Conservation (phyloP, 35 echinoderm and acorn worm genomes). For the Holothuria glaberrima region DNA sequence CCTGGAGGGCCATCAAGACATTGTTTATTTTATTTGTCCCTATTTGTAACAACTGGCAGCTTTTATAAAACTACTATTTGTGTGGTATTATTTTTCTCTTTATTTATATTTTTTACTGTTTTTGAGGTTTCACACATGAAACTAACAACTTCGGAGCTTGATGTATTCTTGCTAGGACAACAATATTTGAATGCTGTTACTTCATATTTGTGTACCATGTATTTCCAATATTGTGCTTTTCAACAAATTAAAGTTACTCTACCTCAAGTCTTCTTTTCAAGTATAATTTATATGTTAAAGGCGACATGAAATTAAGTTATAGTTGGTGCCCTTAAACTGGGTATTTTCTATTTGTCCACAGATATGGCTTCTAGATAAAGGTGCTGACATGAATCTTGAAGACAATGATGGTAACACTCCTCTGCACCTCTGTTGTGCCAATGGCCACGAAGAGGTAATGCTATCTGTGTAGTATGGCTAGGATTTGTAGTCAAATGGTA, state of each 20-base stretch:
- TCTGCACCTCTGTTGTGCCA: conserved; percentile 90
- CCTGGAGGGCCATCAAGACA: not conserved
- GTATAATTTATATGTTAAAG: not conserved
- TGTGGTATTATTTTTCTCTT: too few species aligned
- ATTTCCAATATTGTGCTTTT: not conserved
- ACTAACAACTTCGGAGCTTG: too few species aligned
- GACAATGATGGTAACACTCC: conserved; percentile 99
- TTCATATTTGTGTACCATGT: not conserved
- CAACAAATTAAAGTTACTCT: not conserved
- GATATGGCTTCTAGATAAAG: conserved; percentile 81
- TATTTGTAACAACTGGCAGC: too few species aligned
- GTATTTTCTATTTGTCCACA: conserved; percentile 21
- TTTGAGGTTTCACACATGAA: too few species aligned
- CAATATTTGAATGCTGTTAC: too few species aligned
- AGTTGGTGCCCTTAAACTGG: not conserved
- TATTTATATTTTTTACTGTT: too few species aligned
- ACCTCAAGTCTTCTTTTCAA: too few species aligned
- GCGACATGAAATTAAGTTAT: not conserved
- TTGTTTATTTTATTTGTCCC: not conserved
- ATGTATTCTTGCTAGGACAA: too few species aligned
- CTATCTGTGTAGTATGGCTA: too few species aligned
- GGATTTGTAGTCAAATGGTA: too few species aligned
- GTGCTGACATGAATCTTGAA: conserved; percentile 75
- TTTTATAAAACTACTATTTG: too few species aligned
- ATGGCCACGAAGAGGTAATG: conserved; percentile 95